Evolutionary conservation across 2,797 vertebrate species (phyloP), one percentile per base, ranked within the genome.

Genomic region (Cetoscarus ocellatus): DNA sequence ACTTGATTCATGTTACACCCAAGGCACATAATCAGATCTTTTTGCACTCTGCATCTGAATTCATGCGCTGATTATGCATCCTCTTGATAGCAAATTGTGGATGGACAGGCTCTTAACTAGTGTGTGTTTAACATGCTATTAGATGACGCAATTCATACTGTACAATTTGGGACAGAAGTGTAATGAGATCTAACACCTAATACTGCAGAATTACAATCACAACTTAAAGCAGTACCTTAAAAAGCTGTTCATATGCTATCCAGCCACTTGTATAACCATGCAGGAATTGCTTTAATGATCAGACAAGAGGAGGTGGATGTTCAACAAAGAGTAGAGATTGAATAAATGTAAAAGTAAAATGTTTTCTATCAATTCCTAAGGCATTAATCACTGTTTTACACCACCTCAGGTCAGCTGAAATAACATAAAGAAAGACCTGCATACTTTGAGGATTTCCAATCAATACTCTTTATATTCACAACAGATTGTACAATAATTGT

Each of bases 401-500:
- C 40, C 51, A 15, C 51, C 17, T 43, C 40, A 35, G 40, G 27
- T 45, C 53, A 59, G 10, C 44, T 40, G 9, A 49, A 34, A 43
- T 34, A 57, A 55, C 45, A 6, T 9, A 47, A 6, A 44, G 62
- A 50, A 13, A 44, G 14, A 44, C 6, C 6, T 13, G 43, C 11
- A 50, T 40, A 50, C 43, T 42, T 40, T 40, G 8, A 56, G 14
- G 2, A 40, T 71, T 59, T 70, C 1, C 1, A 65, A 76, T 86
- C 77, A 70, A 74, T 80, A 77, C 27, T 63, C 7, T 3, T 50
- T 15, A 55, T 60, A 67, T 67, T 77, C 66, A 47, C 34, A 69
- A 40, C 47, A 63, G 13, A 71, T 49, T 75, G 64, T 44, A 42
- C 15, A 43, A 48, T 77, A 77, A 83, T 76, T 80, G 62, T 47